Conservation (phyloP, 1,140 invertebrate species). For the Cherax destructor region DNA sequence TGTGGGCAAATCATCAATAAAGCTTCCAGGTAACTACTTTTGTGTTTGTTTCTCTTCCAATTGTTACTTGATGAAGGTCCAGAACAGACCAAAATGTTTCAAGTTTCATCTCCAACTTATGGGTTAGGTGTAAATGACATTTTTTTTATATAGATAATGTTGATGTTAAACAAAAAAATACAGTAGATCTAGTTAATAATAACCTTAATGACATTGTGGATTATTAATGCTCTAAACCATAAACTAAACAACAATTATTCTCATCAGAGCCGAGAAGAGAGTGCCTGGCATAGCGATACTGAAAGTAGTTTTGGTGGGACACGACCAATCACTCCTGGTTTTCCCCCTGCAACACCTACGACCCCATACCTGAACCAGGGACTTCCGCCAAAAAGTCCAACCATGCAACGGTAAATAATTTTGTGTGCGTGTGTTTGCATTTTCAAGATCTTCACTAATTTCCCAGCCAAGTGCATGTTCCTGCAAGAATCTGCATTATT, state of each 20-base stretch:
- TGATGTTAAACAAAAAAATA: background rate
- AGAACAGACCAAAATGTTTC: no score
- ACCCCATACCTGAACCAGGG: slow-evolving; percentile 85
- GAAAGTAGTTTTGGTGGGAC: slow-evolving; percentile 73
- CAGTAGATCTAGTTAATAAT: background rate
- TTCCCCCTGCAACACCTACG: slow-evolving; percentile 88
- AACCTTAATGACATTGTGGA: background rate
- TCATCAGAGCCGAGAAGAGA: slow-evolving; percentile 68
- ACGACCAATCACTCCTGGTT: slow-evolving; percentile 90
- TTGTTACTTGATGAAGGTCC: no score
- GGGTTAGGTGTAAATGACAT: no score
- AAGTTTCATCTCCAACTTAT: no score
- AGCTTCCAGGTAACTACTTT: no score
- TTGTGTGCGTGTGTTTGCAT: slow-evolving; percentile 7
- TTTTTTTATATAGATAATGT: background rate
- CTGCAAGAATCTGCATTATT: slow-evolving; percentile 29
- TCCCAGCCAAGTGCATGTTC: background rate
- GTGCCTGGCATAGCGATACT: slow-evolving; percentile 69
- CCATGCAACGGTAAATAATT: slow-evolving; percentile 80
- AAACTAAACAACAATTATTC: background rate
- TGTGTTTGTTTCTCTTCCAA: no score
- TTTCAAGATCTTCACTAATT: background rate
- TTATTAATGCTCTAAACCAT: background rate
- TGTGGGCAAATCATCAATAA: no score
- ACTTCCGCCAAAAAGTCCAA: slow-evolving; percentile 82